Conservation (phyloP, 2,888 invertebrate genomes). For the Rotaria macrura region DNA sequence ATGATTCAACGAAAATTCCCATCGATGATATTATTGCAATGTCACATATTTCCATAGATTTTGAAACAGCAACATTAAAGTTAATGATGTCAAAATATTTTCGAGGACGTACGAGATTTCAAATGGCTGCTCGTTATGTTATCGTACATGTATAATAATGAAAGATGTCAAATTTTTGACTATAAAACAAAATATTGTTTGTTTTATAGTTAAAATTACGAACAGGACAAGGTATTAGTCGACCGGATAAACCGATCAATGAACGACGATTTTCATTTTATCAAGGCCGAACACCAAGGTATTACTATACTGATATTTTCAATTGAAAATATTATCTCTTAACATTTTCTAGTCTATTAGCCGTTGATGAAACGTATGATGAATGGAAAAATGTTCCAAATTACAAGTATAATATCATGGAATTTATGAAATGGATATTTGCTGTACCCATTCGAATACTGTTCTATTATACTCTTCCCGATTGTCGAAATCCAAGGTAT, state of each 20-base stretch:
- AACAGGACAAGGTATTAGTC: neutral
- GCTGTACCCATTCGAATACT: slow-evolving; percentile 70
- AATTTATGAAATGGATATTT: neutral
- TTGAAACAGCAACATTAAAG: slow-evolving; percentile 39
- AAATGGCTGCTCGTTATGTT: slow-evolving; percentile 40
- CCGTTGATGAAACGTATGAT: neutral
- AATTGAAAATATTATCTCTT: neutral
- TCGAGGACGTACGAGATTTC: slow-evolving; percentile 40
- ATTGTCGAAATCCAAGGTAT: slow-evolving; percentile 56
- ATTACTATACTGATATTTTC: neutral
- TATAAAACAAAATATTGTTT: neutral
- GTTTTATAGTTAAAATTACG: neutral
- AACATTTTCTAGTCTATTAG: neutral
- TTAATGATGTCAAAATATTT: slow-evolving; percentile 40
- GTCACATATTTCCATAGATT: slow-evolving; percentile 36
- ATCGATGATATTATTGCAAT: neutral
- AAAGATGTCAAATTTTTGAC: neutral
- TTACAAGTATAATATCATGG: neutral
- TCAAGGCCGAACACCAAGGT: slow-evolving; percentile 16
- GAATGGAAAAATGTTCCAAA: slow-evolving; percentile 5
- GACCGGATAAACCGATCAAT: neutral
- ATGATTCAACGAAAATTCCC: neutral
- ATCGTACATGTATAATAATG: slow-evolving; percentile 38
- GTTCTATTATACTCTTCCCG: slow-evolving; percentile 77
- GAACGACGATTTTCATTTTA: slow-evolving; percentile 16